Evolutionary conservation across 2,797 vertebrate species (phyloP).

Genomic region (Lepus townsendii): DNA sequence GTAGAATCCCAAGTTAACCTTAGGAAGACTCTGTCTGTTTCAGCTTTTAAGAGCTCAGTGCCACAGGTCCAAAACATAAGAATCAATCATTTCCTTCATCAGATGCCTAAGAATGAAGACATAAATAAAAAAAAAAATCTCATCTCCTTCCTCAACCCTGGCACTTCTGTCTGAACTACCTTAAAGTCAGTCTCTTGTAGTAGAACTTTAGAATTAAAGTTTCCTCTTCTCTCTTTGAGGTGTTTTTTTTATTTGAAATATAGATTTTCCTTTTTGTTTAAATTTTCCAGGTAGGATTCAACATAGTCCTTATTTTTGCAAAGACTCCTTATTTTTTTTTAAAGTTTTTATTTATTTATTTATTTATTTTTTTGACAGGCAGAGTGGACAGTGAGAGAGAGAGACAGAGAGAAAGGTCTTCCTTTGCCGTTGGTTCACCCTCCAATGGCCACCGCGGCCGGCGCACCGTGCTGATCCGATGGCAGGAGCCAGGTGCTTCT

Average conservation of each 20-base stretch:
- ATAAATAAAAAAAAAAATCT: background rate
- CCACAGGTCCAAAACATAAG: background rate
- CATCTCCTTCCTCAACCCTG: background rate
- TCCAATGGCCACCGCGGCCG: too few species aligned
- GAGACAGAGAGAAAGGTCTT: too few species aligned
- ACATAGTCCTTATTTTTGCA: background rate
- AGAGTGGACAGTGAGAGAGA: too few species aligned
- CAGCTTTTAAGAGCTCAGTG: slow-evolving; percentile 44
- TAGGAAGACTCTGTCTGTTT: slow-evolving; percentile 52
- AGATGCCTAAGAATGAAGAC: slow-evolving; percentile 45
- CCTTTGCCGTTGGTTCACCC: too few species aligned
- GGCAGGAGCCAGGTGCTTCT: too few species aligned
- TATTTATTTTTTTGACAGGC: too few species aligned
- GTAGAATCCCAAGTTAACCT: slow-evolving; percentile 52
- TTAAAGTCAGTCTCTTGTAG: slow-evolving; percentile 13
- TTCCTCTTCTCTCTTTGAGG: background rate
- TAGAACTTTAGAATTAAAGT: slow-evolving; percentile 22
- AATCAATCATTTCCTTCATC: slow-evolving; percentile 52
- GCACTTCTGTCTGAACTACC: background rate
- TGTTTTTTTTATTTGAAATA: slow-evolving; percentile 32
- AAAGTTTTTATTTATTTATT: too few species aligned
- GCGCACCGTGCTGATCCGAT: too few species aligned
- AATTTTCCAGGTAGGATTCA: background rate
- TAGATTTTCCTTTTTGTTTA: slow-evolving; percentile 56
- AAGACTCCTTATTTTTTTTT: background rate